Evolutionary conservation across 1,140 invertebrate species (phyloP).

Genomic region (Cephus cinctus): DNA sequence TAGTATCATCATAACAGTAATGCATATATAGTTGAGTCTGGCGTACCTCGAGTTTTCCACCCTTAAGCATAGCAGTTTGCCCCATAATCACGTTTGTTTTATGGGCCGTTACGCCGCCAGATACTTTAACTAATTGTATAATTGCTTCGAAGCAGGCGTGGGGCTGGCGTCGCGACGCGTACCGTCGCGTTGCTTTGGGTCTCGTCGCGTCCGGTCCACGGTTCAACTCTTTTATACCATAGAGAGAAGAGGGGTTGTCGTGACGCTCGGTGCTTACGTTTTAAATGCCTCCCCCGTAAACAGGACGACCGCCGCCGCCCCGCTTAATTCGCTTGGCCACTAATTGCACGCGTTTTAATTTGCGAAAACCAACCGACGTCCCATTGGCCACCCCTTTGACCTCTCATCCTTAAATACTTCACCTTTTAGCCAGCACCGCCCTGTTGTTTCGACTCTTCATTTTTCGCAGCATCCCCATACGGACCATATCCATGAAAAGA

Average conservation of each 20-base stretch:
- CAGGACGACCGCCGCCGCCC: conserved; percentile 14
- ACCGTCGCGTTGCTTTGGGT: conserved; percentile 38
- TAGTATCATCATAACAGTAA: too few species aligned
- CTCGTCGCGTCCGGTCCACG: conserved; percentile 16
- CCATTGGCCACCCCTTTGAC: too few species aligned
- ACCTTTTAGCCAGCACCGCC: too few species aligned
- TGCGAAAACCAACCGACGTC: conserved; percentile 28
- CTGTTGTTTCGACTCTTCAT: too few species aligned
- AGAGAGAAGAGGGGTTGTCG: conserved; percentile 27
- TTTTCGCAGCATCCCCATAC: too few species aligned
- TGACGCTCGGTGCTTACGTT: too few species aligned
- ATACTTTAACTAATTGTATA: conserved; percentile 58
- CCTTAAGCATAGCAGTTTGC: too few species aligned
- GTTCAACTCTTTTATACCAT: conserved; percentile 18
- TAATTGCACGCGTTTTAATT: conserved; percentile 50
- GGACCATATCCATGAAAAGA: too few species aligned
- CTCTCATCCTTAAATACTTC: too few species aligned
- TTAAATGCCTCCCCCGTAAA: conserved; percentile 24
- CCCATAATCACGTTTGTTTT: conserved; percentile 53
- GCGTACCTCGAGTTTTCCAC: too few species aligned
- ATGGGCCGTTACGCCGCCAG: conserved; percentile 48
- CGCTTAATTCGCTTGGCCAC: conserved; percentile 27
- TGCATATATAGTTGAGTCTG: too few species aligned
- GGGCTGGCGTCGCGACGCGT: conserved; percentile 13
- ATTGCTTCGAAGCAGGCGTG: conserved; percentile 37